Conservation (phyloP, 1,140 invertebrate species). For the Diachasma alloeum region DNA sequence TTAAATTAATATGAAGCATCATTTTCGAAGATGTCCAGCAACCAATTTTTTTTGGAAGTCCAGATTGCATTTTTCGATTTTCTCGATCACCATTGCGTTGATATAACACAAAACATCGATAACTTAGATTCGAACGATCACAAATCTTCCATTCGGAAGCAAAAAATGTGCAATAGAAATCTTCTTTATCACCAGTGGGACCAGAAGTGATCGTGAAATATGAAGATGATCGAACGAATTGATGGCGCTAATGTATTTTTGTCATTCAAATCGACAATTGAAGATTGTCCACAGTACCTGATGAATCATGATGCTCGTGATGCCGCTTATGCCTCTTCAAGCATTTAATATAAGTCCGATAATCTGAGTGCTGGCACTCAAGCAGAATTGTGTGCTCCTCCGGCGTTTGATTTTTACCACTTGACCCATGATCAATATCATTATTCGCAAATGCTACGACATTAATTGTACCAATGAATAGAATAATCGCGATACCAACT, state of each 20-base stretch:
- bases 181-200: not conserved
- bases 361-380: conserved; percentile 54
- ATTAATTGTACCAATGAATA: conserved; percentile 21
- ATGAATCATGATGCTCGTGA: conserved; percentile 13
- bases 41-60: no score
- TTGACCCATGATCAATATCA: conserved; percentile 10
- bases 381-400: conserved; percentile 38
- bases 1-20: no score
- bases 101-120: no score
- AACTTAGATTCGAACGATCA: no score
- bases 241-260: not conserved
- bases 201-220: not conserved
- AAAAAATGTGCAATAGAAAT: not conserved
- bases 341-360: conserved; percentile 57
- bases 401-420: conserved; percentile 18
- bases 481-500: conserved; percentile 25
- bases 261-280: not conserved
- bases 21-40: no score
- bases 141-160: no score
- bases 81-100: no score
- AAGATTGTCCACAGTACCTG: conserved; percentile 28
- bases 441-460: not conserved
- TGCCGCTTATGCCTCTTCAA: conserved; percentile 56
- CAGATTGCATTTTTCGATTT: no score
- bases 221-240: not conserved